Evolutionary conservation across 35 echinoderm and acorn worm genomes (phyloP).

Genomic region (Anneissia japonica): DNA sequence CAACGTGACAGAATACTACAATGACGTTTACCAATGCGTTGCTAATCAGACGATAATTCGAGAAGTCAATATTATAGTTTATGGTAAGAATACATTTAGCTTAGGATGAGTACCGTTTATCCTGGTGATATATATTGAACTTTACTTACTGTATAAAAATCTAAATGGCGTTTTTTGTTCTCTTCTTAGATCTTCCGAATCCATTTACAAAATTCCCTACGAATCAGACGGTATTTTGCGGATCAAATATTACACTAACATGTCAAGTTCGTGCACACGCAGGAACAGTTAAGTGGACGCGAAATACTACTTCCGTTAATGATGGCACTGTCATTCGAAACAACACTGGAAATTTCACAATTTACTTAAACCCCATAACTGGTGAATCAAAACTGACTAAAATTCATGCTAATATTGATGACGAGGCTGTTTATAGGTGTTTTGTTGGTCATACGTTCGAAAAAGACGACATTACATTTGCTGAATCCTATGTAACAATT

Average conservation of each 20-base stretch:
- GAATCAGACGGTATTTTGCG: constrained; percentile 9
- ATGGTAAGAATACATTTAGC: too few relatives aligned
- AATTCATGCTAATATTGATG: neutral
- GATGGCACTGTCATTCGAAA: neutral
- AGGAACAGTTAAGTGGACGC: constrained; percentile 1
- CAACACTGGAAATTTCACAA: neutral
- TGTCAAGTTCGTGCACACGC: neutral
- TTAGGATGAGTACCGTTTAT: too few relatives aligned
- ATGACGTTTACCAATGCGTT: too few relatives aligned
- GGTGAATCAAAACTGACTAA: neutral
- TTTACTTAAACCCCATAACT: neutral
- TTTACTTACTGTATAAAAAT: too few relatives aligned
- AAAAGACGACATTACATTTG: constrained; percentile 6
- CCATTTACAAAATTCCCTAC: neutral
- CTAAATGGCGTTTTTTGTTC: neutral
- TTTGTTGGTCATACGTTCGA: constrained; percentile 11
- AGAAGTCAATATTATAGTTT: too few relatives aligned
- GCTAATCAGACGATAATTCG: too few relatives aligned
- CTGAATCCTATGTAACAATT: neutral
- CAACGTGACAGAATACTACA: too few relatives aligned
- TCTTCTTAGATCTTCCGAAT: neutral
- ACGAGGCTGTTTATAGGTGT: constrained; percentile 19
- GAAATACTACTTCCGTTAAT: too few relatives aligned
- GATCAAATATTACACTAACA: neutral
- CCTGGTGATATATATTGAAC: too few relatives aligned